Percentiles rank a stretch among this genome's conserved stretches.
These are phyloP conservation scores for Desmophyllum pertusum DNA, from an alignment of 92 coral and sea anemone genomes.

Conservation along the genomic window DNA sequence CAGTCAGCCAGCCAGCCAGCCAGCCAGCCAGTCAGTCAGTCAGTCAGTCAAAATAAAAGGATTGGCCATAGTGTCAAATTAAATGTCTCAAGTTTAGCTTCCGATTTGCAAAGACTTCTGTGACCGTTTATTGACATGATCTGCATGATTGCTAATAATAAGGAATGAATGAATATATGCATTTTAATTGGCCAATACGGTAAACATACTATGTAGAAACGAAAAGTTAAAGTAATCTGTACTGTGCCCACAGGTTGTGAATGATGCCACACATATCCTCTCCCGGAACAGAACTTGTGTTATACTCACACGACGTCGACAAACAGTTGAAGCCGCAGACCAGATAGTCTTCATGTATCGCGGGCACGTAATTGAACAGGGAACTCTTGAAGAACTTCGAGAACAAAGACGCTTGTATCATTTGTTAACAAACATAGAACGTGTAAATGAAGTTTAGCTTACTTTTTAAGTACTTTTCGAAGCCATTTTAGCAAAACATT, in stretches of 20 bases:
- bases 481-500: background rate
- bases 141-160: too few relatives aligned
- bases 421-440: constrained; percentile 54
- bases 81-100: too few relatives aligned
- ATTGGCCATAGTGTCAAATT: too few relatives aligned
- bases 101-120: too few relatives aligned
- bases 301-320: constrained; percentile 74
- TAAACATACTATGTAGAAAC: background rate
- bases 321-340: constrained; percentile 83
- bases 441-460: constrained; percentile 21
- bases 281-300: constrained; percentile 75
- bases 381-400: constrained; percentile 71
- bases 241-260: constrained; percentile 62
- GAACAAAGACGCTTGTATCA: constrained; percentile 55
- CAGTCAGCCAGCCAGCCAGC: background rate
- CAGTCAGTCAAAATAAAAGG: constrained; percentile 1
- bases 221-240: background rate
- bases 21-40: background rate
- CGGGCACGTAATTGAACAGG: constrained; percentile 89
- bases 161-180: too few relatives aligned
- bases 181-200: background rate
- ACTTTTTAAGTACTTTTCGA: background rate
- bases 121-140: too few relatives aligned
- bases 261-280: constrained; percentile 59
- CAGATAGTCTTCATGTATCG: constrained; percentile 76